Conservation (phyloP, 2,113 vertebrate species). For the Solenodon paradoxus region DNA sequence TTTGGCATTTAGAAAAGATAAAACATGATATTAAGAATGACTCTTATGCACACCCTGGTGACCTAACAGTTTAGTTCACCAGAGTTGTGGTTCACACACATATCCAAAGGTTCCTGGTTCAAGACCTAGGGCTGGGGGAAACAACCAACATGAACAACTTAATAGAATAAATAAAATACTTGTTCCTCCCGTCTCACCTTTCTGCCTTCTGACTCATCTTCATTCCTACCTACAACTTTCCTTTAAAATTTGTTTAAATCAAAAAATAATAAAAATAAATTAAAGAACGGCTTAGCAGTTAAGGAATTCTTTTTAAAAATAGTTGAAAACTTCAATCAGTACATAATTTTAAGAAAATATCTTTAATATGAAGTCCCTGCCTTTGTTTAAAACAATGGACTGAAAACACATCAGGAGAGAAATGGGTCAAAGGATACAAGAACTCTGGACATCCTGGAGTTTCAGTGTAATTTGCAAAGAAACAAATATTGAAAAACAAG, state of each 20-base stretch:
- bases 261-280: too few relatives aligned
- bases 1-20: background rate
- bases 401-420: background rate
- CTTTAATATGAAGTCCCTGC: background rate
- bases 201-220: too few relatives aligned
- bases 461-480: background rate
- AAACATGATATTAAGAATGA: background rate
- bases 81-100: too few relatives aligned
- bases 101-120: too few relatives aligned
- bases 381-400: background rate
- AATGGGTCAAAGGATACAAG: background rate
- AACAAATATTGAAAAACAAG: background rate
- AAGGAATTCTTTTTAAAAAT: background rate
- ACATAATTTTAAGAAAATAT: background rate
- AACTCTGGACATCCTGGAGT: background rate
- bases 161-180: background rate
- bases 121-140: too few relatives aligned
- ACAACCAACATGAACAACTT: background rate
- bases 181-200: too few relatives aligned
- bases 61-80: too few relatives aligned
- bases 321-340: background rate
- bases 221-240: too few relatives aligned
- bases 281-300: too few relatives aligned
- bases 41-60: too few relatives aligned
- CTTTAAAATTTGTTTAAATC: too few relatives aligned